Conservation (phyloP, 1,140 invertebrate species). For the Calosoma granatense region DNA sequence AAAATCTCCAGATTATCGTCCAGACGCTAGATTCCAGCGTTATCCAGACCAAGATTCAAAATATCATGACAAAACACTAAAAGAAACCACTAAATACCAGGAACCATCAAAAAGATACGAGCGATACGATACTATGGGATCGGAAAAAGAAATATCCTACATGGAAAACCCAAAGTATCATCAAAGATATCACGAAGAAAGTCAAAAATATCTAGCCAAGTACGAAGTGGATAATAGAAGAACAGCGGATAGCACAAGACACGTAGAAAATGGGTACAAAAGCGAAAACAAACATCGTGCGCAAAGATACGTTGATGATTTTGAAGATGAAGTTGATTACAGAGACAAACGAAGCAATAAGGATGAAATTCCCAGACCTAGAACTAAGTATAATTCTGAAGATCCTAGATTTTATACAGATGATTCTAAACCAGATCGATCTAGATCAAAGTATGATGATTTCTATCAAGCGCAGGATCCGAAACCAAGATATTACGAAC, state of each 20-base stretch:
- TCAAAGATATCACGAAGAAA: background rate
- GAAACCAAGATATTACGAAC: background rate
- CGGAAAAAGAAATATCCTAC: background rate
- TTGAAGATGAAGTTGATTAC: background rate
- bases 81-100: conserved; percentile 5
- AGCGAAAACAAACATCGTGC: background rate
- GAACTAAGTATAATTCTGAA: conserved; percentile 10
- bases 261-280: background rate
- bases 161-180: background rate
- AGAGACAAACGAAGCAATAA: background rate
- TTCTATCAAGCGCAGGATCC: background rate
- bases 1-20: conserved; percentile 17
- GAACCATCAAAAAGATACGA: background rate
- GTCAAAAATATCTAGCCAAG: background rate
- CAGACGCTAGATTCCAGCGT: conserved; percentile 19
- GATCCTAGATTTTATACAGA: conserved; percentile 8
- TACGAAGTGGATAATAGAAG: too few relatives aligned
- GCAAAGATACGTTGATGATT: background rate
- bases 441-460: background rate
- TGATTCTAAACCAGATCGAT: conserved; percentile 4
- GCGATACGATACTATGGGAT: background rate
- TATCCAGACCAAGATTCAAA: conserved; percentile 12
- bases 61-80: conserved; percentile 11
- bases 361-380: conserved; percentile 12
- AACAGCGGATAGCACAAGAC: background rate